Conservation (phyloP, 2,888 invertebrate species). For the Gymnosoma rotundatum region DNA sequence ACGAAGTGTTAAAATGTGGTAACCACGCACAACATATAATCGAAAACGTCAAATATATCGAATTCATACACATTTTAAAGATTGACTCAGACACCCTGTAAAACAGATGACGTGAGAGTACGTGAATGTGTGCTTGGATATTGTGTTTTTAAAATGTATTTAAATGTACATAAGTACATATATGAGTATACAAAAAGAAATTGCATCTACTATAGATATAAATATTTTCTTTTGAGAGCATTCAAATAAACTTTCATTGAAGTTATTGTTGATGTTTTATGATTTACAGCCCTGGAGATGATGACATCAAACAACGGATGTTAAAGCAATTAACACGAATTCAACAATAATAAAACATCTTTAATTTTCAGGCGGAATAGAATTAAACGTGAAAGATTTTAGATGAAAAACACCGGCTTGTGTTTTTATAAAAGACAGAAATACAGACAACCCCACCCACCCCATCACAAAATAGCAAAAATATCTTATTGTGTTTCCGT, state of each 20-base stretch:
- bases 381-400: background rate
- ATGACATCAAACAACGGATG: slow-evolving; percentile 48
- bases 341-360: slow-evolving; percentile 22
- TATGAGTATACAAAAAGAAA: background rate
- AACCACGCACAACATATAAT: no score
- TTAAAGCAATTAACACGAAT: slow-evolving; percentile 32
- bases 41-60: background rate
- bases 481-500: background rate
- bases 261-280: slow-evolving; percentile 27
- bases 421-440: background rate
- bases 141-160: background rate
- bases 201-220: no score
- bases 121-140: background rate
- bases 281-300: slow-evolving; percentile 43
- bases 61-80: slow-evolving; percentile 11
- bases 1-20: no score
- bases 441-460: slow-evolving; percentile 61
- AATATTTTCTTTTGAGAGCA: background rate
- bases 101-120: slow-evolving; percentile 51
- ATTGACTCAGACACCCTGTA: slow-evolving; percentile 31
- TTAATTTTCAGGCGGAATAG: no score
- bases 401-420: slow-evolving; percentile 54
- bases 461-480: slow-evolving; percentile 11
- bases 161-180: no score
- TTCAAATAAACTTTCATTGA: background rate